Conservation (phyloP, 2,113 vertebrate genomes). For the Sylvia atricapilla region DNA sequence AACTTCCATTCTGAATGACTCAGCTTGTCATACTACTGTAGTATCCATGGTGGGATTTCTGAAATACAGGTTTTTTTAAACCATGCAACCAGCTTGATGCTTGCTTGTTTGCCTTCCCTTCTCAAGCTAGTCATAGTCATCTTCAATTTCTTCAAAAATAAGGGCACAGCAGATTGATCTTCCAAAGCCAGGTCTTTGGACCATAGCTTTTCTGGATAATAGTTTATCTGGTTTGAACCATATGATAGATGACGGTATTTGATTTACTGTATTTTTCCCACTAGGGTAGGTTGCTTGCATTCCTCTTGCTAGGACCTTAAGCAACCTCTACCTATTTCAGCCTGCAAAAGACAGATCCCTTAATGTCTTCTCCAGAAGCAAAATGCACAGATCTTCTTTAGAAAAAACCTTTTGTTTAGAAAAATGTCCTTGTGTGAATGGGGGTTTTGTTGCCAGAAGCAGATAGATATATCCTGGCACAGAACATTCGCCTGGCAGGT, state of each 20-base stretch:
- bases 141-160: not conserved
- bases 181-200: not conserved
- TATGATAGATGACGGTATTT: not conserved
- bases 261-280: not conserved
- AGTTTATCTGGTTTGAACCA: not conserved
- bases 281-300: not conserved
- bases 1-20: not conserved
- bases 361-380: not conserved
- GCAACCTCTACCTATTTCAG: not conserved
- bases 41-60: not conserved
- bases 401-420: not conserved
- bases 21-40: not conserved
- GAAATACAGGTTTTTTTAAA: not conserved
- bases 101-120: not conserved
- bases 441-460: not conserved
- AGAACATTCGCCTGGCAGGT: not conserved
- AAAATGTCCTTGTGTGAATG: not conserved
- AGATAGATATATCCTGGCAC: not conserved
- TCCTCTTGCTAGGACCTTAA: not conserved
- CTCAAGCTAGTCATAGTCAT: not conserved
- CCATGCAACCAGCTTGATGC: not conserved
- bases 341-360: not conserved
- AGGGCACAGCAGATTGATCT: not conserved
- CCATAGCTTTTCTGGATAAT: not conserved
- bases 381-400: not conserved